Evolutionary conservation across 1,140 invertebrate species (phyloP), one percentile per base, ranked within the genome.

Genomic region (Venustaconcha ellipsiformis): DNA sequence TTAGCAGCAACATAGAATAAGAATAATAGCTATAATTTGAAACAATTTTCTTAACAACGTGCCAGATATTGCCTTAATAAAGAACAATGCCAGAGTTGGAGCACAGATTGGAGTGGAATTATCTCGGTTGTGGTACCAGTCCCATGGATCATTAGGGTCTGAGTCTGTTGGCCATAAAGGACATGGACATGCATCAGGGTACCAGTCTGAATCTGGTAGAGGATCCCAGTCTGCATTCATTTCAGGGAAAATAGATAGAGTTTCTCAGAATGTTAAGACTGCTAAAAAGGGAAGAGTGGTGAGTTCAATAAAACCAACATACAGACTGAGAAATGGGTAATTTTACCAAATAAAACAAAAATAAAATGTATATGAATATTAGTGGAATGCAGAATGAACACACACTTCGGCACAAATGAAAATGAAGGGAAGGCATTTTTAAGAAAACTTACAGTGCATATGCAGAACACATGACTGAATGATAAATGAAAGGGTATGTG

Each of bases 31-130:
- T 11, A 48, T 48, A 48, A 6, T 48, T 48, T 48, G 37, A 48
- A 48, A 48, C 0, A 6, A 48, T 48, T 48, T 48, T 48, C 37
- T 48, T 48, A 48, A 48, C 37, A 17, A 70, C 48, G 23, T 64
- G 56, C n/a, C 88, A 94, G 96, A 99, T 91, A 94, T 97, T 85
- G 95, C 94, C 6, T 91, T 99, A 48, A 94, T 99, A 82, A 94
- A 96, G 91, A 97, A 99, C 90, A 99, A 99, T 91, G 97, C 96
- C 4, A 91, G 88, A 78, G 92, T 97, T 68, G 97, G 95, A 20
- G 94, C 95, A 69, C 89, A 95, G 89, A 96, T 99, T 83, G 95
- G 96, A 14, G 88, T 94, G 11, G 92, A 93, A 85, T 92, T 94
- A 74, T 85, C 71, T 20, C 74, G 78, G 63, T 57, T 78, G 26